Evolutionary conservation across 2,113 vertebrate genomes (phyloP), one percentile per base, ranked within the genome.

Genomic region (Tringa solitaria): DNA sequence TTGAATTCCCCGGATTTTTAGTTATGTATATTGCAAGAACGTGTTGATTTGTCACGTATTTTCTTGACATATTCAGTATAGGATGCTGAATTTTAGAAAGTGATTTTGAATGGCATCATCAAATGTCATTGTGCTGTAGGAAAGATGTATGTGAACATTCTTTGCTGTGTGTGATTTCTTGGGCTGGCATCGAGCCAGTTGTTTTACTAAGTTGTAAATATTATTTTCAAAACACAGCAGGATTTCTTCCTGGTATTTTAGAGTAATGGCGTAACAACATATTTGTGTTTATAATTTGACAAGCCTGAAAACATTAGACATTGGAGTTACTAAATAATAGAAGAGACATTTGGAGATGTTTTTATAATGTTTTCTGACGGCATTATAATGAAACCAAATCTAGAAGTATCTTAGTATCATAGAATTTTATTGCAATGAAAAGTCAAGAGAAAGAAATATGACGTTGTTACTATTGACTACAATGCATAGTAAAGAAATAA

Each of bases 281-380:
- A 57, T 83, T 96, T 91, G 56, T 89, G 69, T 86, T 89, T 84
- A 63, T 95, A 93, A 97, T 87, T 90, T 77, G 87, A 95, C 92
- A 95, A 92, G 65, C 46, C 65, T 68, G 78, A 67, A 95, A 93
- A 87, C 69, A 67, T 92, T 90, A 91, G 64, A 63, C 87, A 84
- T 77, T 73, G 76, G 56, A 28, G 76, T 60, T 80, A 93, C 92
- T 93, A 84, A 92, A 84, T 77, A 88, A 78, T 43, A 86, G 84
- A 68, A 51, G 80, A 89, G 64, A 37, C 64, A 57, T 78, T 95
- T 96, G 87, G 89, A 85, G 59, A 65, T 95, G 69, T 84, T 96
- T 95, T 87, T 50, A 27, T 96, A 95, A 93, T 84, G 59, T 76
- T 91, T 96, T 88, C 69, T 92, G 86, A 85, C 95, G 92, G 74